Evolutionary conservation across 2,888 invertebrate genomes (phyloP), one percentile per base, ranked within the genome.

Genomic region (Eupithecia abbreviata): DNA sequence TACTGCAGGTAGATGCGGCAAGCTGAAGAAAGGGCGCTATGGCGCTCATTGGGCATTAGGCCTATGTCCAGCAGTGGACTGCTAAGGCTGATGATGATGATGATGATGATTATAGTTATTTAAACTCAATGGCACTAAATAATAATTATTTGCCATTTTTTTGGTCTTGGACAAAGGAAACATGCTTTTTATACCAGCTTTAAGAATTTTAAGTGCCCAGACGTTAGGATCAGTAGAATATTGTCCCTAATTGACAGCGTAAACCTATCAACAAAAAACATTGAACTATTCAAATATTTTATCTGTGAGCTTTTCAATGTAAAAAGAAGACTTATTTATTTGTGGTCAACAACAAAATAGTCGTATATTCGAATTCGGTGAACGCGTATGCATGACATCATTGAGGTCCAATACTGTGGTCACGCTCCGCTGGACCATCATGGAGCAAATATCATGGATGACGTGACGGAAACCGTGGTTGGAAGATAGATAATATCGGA

Each of bases 361-460:
- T n/a, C n/a, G n/a, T n/a, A n/a, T 42, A 66, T 66, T 42, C 41
- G 66, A 15, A 45, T 43, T 43, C n/a, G 67, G 43, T n/a, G 67
- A 68, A n/a, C n/a, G 18, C 45, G 45, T 45, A 68, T 68, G 67
- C 67, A 68, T 68, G 67, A 70, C 49, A 30, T 30, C 47, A 70
- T 70, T 13, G 69, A 43, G 49, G 45, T 45, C n/a, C 67, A 68
- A 68, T 68, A 68, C 67, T 68, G 67, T n/a, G 66, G 62, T 43
- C 67, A 43, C 67, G 76, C 76, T 69, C 68, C 72, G 47, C 42
- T 65, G 65, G 58, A 76, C 62, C 62, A 69, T 71, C 69, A 72
- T 69, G 30, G 62, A 5, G 62, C 42, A 47, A 68, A 71, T 67
- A 41, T 71, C 72, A 75, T 72, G 72, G 75, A 42, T 58, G 68